Conservation (phyloP, 2,797 vertebrate genomes). For the Mallotus villosus region DNA sequence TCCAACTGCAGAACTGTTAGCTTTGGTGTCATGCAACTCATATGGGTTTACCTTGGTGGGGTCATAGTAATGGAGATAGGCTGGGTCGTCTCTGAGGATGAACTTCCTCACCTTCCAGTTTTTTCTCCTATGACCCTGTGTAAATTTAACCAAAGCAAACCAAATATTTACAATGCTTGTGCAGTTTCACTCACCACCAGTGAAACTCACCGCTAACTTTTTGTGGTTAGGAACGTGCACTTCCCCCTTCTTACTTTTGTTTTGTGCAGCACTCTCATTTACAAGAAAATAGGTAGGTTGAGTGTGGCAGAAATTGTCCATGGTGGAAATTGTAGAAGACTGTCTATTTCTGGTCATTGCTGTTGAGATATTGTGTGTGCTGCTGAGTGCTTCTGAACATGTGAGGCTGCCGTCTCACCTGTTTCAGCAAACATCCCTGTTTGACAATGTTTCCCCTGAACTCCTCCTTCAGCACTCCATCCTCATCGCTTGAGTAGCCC, state of each 20-base stretch:
- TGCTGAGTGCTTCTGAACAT: neutral
- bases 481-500: constrained; percentile 95
- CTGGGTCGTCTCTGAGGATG: constrained; percentile 90
- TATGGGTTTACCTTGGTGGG: constrained; percentile 82
- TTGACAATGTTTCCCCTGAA: constrained; percentile 94
- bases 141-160: neutral
- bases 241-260: neutral
- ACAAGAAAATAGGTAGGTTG: neutral
- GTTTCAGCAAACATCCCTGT: constrained; percentile 94
- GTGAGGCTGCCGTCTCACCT: constrained; percentile 71
- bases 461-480: constrained; percentile 86
- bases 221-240: neutral
- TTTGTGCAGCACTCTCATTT: neutral
- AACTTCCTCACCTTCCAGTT: constrained; percentile 99
- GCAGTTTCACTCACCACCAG: neutral
- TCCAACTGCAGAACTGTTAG: too few relatives aligned
- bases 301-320: neutral
- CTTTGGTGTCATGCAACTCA: too few relatives aligned
- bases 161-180: neutral
- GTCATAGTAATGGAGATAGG: constrained; percentile 94
- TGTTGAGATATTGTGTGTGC: neutral
- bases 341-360: too few relatives aligned
- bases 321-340: too few relatives aligned
- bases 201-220: neutral
- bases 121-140: constrained; percentile 90